Evolutionary conservation across 2,888 invertebrate genomes (phyloP), one percentile per base, ranked within the genome.

Genomic region (Lasius platythorax): DNA sequence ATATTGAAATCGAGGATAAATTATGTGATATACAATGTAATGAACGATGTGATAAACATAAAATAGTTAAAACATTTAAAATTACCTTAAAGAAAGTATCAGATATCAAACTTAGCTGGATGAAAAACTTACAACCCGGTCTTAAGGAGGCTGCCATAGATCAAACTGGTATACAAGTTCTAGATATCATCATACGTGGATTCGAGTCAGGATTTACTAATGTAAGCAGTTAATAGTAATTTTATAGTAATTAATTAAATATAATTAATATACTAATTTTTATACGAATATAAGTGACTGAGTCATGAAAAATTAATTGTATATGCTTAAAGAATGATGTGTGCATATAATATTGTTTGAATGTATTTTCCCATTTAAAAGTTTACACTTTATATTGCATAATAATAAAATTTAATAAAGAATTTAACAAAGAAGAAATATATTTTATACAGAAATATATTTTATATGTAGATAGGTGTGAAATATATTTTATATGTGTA

Each of bases 161-260:
- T 0, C 96, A 96, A 79, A 96, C 96, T 85, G 96, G 96, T 0
- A 95, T 98, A 23, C 98, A 98, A 94, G 98, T 97, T n/a, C 95
- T 99, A 50, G 98, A 99, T 94, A 97, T 99, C 1, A 97, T 98
- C 64, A 95, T 99, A 92, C 95, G 97, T 92, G 96, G 97, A 43
- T 96, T 97, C 0, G 95, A 96, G 67, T 94, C 96, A 92, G 95
- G 94, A 95, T 95, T 85, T 4, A 28, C 74, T 9, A 46, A 86
- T 9, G 93, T 90, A 91, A 89, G 87, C 46, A 58, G 12, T 68
- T 63, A 43, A 74, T 75, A 72, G 53, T 61, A 56, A 30, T 53
- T 66, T 78, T 18, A 9, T 70, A 46, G 11, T 72, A 28, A 67
- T 58, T 73, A 11, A 2, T 23, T 43, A 5, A 43, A 43, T 23